phyloP scores from a whole-genome alignment of 2,113 vertebrate species.

The Carassius carassius region DNA sequence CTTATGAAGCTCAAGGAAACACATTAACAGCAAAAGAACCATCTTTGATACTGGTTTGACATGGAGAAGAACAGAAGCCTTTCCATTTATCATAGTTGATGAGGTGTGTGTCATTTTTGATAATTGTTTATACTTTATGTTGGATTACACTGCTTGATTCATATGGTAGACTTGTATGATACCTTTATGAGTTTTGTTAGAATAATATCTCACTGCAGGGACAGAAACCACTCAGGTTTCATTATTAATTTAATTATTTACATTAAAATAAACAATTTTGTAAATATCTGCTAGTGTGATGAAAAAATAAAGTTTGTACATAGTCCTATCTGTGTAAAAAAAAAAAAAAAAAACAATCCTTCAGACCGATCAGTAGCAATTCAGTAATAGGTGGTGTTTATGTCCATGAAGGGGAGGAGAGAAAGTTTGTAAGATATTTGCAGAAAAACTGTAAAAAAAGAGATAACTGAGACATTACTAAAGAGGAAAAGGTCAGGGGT shows the following conservation, averaged over 20 bases:
- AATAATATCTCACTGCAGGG: background rate
- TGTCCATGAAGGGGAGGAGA: background rate
- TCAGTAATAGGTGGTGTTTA: background rate
- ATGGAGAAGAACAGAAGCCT: background rate
- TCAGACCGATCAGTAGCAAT: no score
- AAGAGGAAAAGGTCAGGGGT: no score
- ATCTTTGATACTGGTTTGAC: background rate
- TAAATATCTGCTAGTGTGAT: background rate
- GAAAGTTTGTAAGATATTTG: no score
- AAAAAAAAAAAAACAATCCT: no score
- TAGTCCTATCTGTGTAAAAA: no score
- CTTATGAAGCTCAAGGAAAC: background rate
- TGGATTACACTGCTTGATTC: background rate
- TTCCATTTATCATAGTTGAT: background rate
- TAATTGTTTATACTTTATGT: background rate
- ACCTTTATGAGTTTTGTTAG: background rate
- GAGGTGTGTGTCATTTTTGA: background rate
- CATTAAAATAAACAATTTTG: no score
- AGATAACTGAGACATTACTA: no score
- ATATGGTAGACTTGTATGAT: background rate
- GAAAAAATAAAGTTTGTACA: background rate
- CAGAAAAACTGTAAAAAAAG: no score
- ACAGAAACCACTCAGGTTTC: background rate
- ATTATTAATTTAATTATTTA: no score
- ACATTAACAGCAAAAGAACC: background rate